These are phyloP conservation scores for Athalia circularis DNA, from an alignment of 2,888 invertebrate genomes.

Conservation along the genomic window DNA sequence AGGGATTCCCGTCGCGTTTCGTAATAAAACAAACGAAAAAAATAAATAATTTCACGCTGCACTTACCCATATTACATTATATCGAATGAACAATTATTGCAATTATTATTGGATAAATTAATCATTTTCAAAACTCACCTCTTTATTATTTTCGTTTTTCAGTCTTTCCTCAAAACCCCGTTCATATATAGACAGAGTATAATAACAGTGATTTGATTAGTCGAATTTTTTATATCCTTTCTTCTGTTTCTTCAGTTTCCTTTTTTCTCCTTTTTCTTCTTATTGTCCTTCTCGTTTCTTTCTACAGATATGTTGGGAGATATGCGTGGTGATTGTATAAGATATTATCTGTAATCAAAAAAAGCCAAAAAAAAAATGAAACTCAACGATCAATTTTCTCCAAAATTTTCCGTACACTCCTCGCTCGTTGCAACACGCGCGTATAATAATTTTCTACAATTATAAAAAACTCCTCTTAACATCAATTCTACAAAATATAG, in stretches of 20 bases:
- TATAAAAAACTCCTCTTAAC: no score
- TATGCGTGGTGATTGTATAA: slow-evolving; percentile 45
- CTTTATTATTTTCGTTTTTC: no score
- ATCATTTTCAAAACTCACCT: no score
- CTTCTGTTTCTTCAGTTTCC: slow-evolving; percentile 38
- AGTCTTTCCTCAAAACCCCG: no score
- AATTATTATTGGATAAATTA: background rate
- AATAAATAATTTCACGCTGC: background rate
- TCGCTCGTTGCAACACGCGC: no score
- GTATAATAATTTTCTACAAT: no score
- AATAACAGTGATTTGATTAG: background rate
- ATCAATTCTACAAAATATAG: no score
- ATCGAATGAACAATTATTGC: background rate
- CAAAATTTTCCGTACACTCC: no score
- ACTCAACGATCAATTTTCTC: no score
- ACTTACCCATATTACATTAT: background rate
- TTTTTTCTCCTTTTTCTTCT: slow-evolving; percentile 35
- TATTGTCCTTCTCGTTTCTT: slow-evolving; percentile 3
- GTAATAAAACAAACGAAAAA: background rate
- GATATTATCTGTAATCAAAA: slow-evolving; percentile 18
- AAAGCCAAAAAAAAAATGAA: background rate
- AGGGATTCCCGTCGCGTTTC: background rate
- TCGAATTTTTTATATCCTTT: background rate
- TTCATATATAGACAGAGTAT: background rate
- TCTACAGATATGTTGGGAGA: slow-evolving; percentile 47